These are phyloP conservation scores for Ceratosolen fusciceps DNA, from an alignment of 1,140 invertebrate species.

Conservation along the genomic window DNA sequence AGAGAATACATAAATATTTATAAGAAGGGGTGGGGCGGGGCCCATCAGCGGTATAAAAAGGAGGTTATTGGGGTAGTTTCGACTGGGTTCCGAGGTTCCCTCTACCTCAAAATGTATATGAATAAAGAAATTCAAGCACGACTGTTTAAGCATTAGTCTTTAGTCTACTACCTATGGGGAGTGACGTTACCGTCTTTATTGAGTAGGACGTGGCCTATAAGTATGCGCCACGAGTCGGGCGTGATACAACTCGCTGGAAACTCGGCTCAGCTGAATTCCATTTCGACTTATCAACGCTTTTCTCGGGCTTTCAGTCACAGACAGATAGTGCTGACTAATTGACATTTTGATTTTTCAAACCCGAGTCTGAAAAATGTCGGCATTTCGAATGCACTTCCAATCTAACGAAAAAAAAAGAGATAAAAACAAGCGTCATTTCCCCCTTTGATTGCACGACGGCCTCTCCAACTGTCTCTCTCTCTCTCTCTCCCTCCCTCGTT, in stretches of 20 bases:
- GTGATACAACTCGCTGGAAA: neutral
- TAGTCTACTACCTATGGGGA: neutral
- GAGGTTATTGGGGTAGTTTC: too few relatives aligned
- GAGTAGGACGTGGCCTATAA: neutral
- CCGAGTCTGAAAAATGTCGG: neutral
- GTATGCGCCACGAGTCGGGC: neutral
- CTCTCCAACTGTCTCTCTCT: too few relatives aligned
- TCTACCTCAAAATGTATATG: too few relatives aligned
- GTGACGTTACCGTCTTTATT: neutral
- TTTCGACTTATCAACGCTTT: neutral
- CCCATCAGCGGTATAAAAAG: too few relatives aligned
- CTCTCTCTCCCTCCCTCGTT: too few relatives aligned
- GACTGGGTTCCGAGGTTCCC: too few relatives aligned
- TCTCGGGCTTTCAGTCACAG: neutral
- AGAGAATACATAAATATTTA: too few relatives aligned
- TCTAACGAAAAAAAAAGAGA: too few relatives aligned
- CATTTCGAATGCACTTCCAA: neutral
- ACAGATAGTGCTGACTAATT: neutral
- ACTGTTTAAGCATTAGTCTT: conserved; percentile 7
- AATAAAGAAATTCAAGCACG: too few relatives aligned
- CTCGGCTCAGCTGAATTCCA: neutral
- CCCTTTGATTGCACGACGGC: too few relatives aligned
- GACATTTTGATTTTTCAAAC: neutral
- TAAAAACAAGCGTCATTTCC: too few relatives aligned
- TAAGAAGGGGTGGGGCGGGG: too few relatives aligned